These are phyloP conservation scores for Drosophila gunungcola DNA, from an alignment of 1,140 invertebrate species.

Conservation along the genomic window DNA sequence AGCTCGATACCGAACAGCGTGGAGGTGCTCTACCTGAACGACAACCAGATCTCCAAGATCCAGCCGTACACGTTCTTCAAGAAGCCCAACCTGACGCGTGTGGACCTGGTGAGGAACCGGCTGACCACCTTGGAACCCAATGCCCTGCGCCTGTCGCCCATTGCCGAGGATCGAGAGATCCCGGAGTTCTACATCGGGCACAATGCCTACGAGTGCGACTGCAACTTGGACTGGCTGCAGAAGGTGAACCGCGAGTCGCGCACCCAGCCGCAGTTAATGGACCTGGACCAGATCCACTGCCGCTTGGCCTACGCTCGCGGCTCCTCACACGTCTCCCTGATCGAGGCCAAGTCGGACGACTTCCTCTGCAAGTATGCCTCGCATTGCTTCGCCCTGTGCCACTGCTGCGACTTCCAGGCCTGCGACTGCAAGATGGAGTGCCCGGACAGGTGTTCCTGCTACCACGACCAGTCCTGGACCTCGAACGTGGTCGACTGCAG, in stretches of 20 bases:
- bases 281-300: conserved; percentile 94
- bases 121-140: conserved; percentile 94
- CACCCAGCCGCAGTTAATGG: conserved; percentile 94
- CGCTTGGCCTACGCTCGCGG: conserved; percentile 94
- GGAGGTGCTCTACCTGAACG: conserved; percentile 92
- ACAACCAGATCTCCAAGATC: conserved; percentile 94
- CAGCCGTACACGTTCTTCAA: conserved; percentile 97
- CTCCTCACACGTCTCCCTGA: conserved; percentile 91
- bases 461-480: conserved; percentile 96
- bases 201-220: conserved; percentile 96
- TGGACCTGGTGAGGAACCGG: conserved; percentile 94
- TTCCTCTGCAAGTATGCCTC: conserved; percentile 96
- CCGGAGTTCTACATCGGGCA: conserved; percentile 96
- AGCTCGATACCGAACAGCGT: conserved; percentile 94
- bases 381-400: conserved; percentile 95
- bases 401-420: conserved; percentile 97
- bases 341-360: conserved; percentile 93
- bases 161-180: conserved; percentile 90
- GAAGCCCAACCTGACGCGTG: conserved; percentile 94
- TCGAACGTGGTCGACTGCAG: conserved; percentile 97
- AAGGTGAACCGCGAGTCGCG: conserved; percentile 90
- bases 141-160: conserved; percentile 92
- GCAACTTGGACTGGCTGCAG: conserved; percentile 89
- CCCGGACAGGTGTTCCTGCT: conserved; percentile 95
- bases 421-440: conserved; percentile 98